A percentile compares a stretch with the other conserved stretches of the same genome.
phyloP scores from a whole-genome alignment of 1,140 invertebrate genomes.

The Limonius californicus region DNA sequence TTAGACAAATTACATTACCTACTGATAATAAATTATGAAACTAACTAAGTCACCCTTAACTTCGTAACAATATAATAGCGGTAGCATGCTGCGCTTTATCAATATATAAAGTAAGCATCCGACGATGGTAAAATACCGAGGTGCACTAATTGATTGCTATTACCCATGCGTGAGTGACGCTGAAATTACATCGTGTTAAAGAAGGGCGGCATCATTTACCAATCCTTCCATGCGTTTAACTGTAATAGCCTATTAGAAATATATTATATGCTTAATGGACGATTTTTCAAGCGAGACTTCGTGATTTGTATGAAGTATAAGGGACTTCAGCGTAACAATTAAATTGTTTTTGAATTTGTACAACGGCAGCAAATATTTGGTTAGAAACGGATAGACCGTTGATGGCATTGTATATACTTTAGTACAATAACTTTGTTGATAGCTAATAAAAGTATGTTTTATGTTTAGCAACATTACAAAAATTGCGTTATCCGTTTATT shows the following conservation, averaged over 20 bases:
- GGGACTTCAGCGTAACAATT: too few species aligned
- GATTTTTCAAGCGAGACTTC: too few species aligned
- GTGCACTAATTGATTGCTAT: constrained; percentile 5
- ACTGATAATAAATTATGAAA: constrained; percentile 11
- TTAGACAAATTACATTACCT: not conserved
- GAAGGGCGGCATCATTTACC: constrained; percentile 16
- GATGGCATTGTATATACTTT: too few species aligned
- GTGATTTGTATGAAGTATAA: too few species aligned
- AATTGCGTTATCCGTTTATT: too few species aligned
- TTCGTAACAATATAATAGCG: constrained; percentile 13
- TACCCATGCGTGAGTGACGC: constrained; percentile 12
- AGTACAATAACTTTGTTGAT: too few species aligned
- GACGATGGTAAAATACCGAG: not conserved
- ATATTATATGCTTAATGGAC: constrained; percentile 16
- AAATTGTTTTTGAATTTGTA: too few species aligned
- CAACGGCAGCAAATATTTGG: too few species aligned
- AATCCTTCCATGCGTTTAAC: constrained; percentile 16
- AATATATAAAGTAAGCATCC: constrained; percentile 6
- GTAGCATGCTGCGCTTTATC: constrained; percentile 9
- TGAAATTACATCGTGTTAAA: constrained; percentile 18
- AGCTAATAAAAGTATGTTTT: too few species aligned
- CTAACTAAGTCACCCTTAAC: constrained; percentile 13
- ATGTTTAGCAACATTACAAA: too few species aligned
- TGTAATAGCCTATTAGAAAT: constrained; percentile 18
- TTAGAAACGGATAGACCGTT: too few species aligned